Evolutionary conservation across 2,113 vertebrate species (phyloP).

Genomic region (Synodontis membranacea): DNA sequence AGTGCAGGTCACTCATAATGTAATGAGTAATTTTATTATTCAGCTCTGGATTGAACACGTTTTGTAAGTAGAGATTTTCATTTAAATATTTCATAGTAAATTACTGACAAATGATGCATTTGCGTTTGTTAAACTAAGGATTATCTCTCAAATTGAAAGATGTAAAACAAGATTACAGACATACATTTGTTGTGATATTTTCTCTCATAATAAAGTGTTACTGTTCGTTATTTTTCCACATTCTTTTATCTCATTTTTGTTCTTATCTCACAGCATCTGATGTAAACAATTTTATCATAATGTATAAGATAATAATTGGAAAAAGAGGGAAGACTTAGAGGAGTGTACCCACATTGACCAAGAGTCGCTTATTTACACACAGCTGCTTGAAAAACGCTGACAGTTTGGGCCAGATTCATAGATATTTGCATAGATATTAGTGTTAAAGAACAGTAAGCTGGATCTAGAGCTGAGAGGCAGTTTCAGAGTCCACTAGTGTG

Average conservation of each 20-base stretch:
- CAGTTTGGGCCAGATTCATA: neutral
- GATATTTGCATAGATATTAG: neutral
- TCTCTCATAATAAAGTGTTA: neutral
- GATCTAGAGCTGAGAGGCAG: neutral
- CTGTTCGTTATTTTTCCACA: neutral
- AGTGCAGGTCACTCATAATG: neutral
- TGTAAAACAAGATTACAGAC: neutral
- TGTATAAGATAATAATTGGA: neutral
- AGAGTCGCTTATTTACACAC: neutral
- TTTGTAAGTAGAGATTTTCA: neutral
- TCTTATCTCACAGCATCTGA: neutral
- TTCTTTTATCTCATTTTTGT: neutral
- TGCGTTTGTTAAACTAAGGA: neutral
- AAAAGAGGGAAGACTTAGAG: neutral
- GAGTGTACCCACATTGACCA: neutral
- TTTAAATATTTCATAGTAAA: neutral
- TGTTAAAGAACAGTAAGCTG: neutral
- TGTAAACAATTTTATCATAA: neutral
- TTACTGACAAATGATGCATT: neutral
- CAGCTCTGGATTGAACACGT: neutral
- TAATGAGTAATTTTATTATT: constrained; percentile 2
- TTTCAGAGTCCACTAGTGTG: neutral
- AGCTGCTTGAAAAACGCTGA: neutral
- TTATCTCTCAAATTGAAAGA: neutral
- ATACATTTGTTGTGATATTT: neutral